Evolutionary conservation across 1,140 invertebrate species (phyloP), one percentile per base, ranked within the genome.

Genomic region (Ephestia elutella): DNA sequence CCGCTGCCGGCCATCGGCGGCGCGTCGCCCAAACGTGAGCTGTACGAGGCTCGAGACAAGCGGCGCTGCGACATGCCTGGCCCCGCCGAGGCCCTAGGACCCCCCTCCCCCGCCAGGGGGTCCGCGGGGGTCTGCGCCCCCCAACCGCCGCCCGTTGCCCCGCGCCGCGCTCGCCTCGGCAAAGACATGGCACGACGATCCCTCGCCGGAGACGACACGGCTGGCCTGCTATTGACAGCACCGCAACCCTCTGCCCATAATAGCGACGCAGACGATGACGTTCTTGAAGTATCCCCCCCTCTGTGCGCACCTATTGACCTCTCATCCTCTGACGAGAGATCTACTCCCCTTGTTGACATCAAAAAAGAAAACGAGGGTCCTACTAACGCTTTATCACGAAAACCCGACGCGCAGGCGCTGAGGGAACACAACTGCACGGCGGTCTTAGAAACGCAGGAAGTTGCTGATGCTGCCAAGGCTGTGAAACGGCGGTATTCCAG

Each of bases 141-240:
- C 0, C 90, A 91, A 49, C 87, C 87, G 17, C 81, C 87, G 13
- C 73, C 80, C 1, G 67, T 70, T 8, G 77, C 84, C 2, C 75
- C 82, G 10, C 75, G 91, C n/a, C 90, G 91, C 66, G 92, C 92
- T 2, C 88, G 92, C n/a, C 88, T 93, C 21, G 92, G 92, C 21
- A 93, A 93, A 82, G 91, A 87, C n/a, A 93, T 92, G 91, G 92
- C 91, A 19, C 80, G 92, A 20, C 90, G 91, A 60, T 90, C 90
- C 20, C 85, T 91, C 19, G 87, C 73, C 13, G 84, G 87, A 8
- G 85, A 89, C 25, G 87, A 88, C 60, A 89, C 88, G 3, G 71
- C 62, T 5, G 60, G 78, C 0, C 73, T 84, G 0, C 65, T 80
- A 15, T 60, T 71, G 1, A 73, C 50, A 2, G 19, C 65, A 15